These are phyloP conservation scores for Oreotrochilus melanogaster DNA, from an alignment of 2,113 vertebrate genomes.

Conservation along the genomic window DNA sequence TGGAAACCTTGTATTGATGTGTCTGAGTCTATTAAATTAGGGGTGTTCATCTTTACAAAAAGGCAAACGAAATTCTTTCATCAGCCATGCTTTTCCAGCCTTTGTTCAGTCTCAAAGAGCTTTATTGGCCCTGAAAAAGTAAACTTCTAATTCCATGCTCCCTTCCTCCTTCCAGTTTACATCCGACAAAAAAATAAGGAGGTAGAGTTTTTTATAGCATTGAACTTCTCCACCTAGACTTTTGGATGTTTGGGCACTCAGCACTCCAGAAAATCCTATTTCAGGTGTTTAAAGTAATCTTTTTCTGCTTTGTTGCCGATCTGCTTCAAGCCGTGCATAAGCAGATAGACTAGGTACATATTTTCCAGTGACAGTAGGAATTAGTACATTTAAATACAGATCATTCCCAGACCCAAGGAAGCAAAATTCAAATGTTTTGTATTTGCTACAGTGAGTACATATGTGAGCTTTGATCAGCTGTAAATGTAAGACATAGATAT, in stretches of 20 bases:
- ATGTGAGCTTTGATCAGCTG: slow-evolving; percentile 19
- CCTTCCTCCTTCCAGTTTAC: background rate
- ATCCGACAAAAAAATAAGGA: background rate
- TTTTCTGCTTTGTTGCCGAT: slow-evolving; percentile 6
- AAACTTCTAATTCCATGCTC: background rate
- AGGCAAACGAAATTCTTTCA: background rate
- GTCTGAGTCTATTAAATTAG: background rate
- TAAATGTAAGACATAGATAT: slow-evolving; percentile 18
- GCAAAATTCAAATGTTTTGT: background rate
- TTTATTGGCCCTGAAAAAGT: background rate
- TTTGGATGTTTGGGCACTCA: background rate
- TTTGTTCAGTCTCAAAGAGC: background rate
- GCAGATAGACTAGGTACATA: background rate
- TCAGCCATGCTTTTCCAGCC: background rate
- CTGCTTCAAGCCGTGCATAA: background rate
- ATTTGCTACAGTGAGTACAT: background rate
- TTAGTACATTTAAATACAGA: slow-evolving; percentile 42
- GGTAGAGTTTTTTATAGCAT: background rate
- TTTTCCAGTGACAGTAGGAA: slow-evolving; percentile 9
- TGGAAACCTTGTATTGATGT: background rate
- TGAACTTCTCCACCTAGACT: background rate
- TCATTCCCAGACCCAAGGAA: background rate
- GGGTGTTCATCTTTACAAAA: background rate
- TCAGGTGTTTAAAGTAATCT: slow-evolving; percentile 20
- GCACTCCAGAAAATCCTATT: slow-evolving; percentile 7